Evolutionary conservation across 2,113 vertebrate species (phyloP).

Genomic region (Pipa parva): DNA sequence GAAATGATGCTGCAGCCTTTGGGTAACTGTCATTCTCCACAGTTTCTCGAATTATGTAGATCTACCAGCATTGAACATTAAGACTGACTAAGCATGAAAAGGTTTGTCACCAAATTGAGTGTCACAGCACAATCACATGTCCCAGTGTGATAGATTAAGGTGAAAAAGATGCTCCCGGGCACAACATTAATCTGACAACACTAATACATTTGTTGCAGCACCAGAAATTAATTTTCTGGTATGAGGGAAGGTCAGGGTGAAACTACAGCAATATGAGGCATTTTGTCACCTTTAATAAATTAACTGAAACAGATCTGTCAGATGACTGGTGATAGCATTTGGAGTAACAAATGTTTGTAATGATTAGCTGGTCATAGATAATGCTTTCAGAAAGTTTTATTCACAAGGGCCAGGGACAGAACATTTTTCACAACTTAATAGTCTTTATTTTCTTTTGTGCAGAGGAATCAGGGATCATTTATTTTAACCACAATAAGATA

Average conservation of each 20-base stretch:
- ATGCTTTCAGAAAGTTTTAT: slow-evolving; percentile 69
- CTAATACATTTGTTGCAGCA: slow-evolving; percentile 91
- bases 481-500: no score
- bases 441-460: no score
- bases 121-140: slow-evolving; percentile 58
- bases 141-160: slow-evolving; percentile 67
- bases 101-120: slow-evolving; percentile 57
- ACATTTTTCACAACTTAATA: no score
- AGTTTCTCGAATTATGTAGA: slow-evolving; percentile 45
- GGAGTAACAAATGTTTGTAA: slow-evolving; percentile 79
- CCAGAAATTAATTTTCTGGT: slow-evolving; percentile 93
- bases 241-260: slow-evolving; percentile 95
- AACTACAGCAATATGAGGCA: slow-evolving; percentile 74
- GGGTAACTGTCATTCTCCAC: neutral
- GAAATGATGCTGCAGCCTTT: no score
- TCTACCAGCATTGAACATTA: slow-evolving; percentile 56
- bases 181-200: slow-evolving; percentile 86
- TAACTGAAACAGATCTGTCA: slow-evolving; percentile 85
- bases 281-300: slow-evolving; percentile 95
- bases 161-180: slow-evolving; percentile 71
- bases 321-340: slow-evolving; percentile 75
- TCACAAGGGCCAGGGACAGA: slow-evolving; percentile 50
- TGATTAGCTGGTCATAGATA: slow-evolving; percentile 88
- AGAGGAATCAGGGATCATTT: no score
- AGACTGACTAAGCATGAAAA: slow-evolving; percentile 49